Conservation (phyloP, 37 sponge, comb jelly and placozoan species). For the Oscarella lobularis region DNA sequence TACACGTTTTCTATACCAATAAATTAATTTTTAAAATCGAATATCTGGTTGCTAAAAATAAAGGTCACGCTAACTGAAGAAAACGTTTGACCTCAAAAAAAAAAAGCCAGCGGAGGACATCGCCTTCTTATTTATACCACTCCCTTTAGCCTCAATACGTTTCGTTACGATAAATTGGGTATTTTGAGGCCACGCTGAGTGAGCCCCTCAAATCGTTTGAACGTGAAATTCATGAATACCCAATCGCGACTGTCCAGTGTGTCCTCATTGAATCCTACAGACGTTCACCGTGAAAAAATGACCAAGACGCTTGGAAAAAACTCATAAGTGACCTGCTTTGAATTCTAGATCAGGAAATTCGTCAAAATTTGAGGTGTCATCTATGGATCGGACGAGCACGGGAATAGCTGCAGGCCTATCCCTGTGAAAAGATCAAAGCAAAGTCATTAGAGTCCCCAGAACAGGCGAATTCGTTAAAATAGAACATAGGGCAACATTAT, state of each 20-base stretch:
- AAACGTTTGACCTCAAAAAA: too few relatives aligned
- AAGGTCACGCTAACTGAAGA: too few relatives aligned
- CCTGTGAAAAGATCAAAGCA: slow-evolving; percentile 7
- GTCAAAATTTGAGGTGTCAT: slow-evolving; percentile 97
- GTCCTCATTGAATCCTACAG: slow-evolving; percentile 12
- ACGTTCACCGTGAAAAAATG: too few relatives aligned
- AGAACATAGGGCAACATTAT: neutral
- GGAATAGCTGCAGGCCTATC: slow-evolving; percentile 90
- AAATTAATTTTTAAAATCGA: too few relatives aligned
- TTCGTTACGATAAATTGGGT: too few relatives aligned
- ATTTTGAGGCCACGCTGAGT: slow-evolving; percentile 68
- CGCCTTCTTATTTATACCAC: too few relatives aligned
- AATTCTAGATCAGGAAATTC: slow-evolving; percentile 78
- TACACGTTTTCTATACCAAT: too few relatives aligned
- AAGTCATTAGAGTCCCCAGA: neutral
- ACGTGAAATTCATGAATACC: slow-evolving; percentile 97
- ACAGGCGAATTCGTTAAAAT: too few relatives aligned
- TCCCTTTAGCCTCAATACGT: too few relatives aligned
- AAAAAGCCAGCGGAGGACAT: too few relatives aligned
- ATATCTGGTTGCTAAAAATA: too few relatives aligned
- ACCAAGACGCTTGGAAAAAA: neutral
- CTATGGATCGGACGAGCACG: slow-evolving; percentile 83
- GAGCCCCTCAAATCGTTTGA: slow-evolving; percentile 92
- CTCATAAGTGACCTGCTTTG: too few relatives aligned
- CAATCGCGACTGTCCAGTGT: slow-evolving; percentile 50